Base-by-base conservation (phyloP, 2,797 vertebrate species). In the Gymnoscopelus microlampas region DNA sequence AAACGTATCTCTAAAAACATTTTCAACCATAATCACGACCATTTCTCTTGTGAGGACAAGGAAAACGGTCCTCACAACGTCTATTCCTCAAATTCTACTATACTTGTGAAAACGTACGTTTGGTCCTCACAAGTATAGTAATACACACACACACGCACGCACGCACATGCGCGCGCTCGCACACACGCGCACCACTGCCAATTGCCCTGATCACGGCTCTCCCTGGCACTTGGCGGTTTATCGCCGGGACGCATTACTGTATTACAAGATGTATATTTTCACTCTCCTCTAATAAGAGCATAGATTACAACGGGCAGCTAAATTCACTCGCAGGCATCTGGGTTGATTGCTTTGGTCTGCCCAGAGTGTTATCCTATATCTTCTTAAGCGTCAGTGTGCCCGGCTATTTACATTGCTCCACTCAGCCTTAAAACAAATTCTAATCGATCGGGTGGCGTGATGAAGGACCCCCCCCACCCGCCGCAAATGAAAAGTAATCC, bases 351-450 rank as follows among this genome's bases (percentile, higher is more conserved):
- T 71, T 63, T 2, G 66, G 75, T 51, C 66, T 61, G 70, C 63
- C 73, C 32, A 19, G 26, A 58, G 72, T 50, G 79, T 85, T 88
- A 82, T 74, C 71, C 77, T 87, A 85, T 84, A 84, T 87, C 77
- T 85, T 85, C 82, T 84, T 77, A 81, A 88, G 86, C 73, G 76
- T 82, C 81, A 76, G 66, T 47, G 59, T 67, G 53, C 67, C 68
- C 67, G 66, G 81, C 80, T 82, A 87, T 91, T 89, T 89, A 89
- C 89, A 90, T 88, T 87, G 72, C 79, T 84, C 83, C 72, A 53
- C 72, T 88, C 82, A 83, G 86, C 88, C 85, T 84, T 89, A 88
- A 88, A 91, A 84, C 83, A 74, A 88, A 91, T 92, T 88, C 76
- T 88, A 89, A 92, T 91, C 83, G 87, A 92, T 89, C 84, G 24